Conservation (phyloP, 2,888 invertebrate genomes). For the Rotaria macrura region DNA sequence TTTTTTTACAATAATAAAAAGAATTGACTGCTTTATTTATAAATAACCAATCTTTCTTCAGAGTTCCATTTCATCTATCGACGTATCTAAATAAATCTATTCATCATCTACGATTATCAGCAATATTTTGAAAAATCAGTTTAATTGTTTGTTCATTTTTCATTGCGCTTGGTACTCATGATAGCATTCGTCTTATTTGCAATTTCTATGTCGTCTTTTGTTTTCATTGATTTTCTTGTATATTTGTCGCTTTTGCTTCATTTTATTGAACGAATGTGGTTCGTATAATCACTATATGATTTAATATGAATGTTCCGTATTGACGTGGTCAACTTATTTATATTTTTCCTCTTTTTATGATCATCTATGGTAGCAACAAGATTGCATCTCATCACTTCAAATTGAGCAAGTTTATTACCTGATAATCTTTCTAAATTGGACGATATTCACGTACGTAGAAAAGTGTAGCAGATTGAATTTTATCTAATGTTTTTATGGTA, state of each 20-base stretch:
- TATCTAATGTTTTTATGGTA: too few relatives aligned
- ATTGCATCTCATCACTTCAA: too few relatives aligned
- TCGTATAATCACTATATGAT: constrained; percentile 75
- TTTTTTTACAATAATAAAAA: constrained; percentile 76
- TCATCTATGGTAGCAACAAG: too few relatives aligned
- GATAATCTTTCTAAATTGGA: too few relatives aligned
- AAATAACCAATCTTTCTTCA: neutral
- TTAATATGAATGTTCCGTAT: too few relatives aligned
- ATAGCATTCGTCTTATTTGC: constrained; percentile 73
- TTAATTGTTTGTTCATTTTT: constrained; percentile 75
- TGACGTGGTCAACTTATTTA: too few relatives aligned
- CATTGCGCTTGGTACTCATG: constrained; percentile 89
- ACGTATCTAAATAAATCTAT: constrained; percentile 74
- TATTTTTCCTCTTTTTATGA: too few relatives aligned
- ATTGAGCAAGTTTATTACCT: too few relatives aligned
- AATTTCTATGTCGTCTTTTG: neutral
- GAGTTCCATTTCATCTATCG: constrained; percentile 85
- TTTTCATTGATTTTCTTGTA: constrained; percentile 57
- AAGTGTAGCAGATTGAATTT: too few relatives aligned
- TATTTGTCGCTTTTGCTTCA: constrained; percentile 67
- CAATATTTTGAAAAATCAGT: constrained; percentile 73
- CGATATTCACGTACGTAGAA: too few relatives aligned
- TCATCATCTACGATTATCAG: constrained; percentile 85
- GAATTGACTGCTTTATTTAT: too few relatives aligned
- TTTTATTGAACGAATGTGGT: constrained; percentile 83